phyloP scores from a whole-genome alignment of 53 echinoderm and acorn worm species.

The Zoroaster sp. region DNA sequence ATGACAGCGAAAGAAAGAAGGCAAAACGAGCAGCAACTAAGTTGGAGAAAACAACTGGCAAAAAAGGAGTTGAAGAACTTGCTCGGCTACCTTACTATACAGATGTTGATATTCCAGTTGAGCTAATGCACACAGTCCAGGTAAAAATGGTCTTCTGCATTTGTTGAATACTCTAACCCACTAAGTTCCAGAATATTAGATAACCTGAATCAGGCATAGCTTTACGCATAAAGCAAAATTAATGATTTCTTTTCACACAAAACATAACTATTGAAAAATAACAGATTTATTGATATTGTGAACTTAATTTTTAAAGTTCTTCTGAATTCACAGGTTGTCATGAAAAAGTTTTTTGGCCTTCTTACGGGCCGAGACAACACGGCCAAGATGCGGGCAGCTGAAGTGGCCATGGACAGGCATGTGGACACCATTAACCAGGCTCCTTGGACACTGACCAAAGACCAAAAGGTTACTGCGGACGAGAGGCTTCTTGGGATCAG shows the following conservation, averaged over 20 bases:
- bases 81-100: slow-evolving; percentile 1
- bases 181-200: background rate
- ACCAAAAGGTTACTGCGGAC: background rate
- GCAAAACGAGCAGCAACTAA: background rate
- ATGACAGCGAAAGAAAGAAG: background rate
- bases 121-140: slow-evolving; percentile 44
- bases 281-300: too few relatives aligned
- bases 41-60: slow-evolving; percentile 6
- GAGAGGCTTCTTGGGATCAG: background rate
- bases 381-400: background rate
- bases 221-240: too few relatives aligned
- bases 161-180: background rate
- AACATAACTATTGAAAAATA: too few relatives aligned
- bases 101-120: slow-evolving; percentile 5
- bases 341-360: slow-evolving; percentile 30
- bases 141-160: background rate
- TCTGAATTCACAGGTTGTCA: slow-evolving; percentile 19
- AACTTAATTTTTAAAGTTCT: background rate
- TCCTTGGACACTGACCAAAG: slow-evolving; percentile 1
- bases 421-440: background rate
- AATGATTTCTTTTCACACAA: too few relatives aligned
- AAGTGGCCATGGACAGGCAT: slow-evolving; percentile 14
- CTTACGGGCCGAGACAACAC: slow-evolving; percentile 17
- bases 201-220: background rate
- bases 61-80: slow-evolving; percentile 27